Evolutionary conservation across 2,888 invertebrate species (phyloP), one percentile per base, ranked within the genome.

Genomic region (Tenthredo distinguenda): DNA sequence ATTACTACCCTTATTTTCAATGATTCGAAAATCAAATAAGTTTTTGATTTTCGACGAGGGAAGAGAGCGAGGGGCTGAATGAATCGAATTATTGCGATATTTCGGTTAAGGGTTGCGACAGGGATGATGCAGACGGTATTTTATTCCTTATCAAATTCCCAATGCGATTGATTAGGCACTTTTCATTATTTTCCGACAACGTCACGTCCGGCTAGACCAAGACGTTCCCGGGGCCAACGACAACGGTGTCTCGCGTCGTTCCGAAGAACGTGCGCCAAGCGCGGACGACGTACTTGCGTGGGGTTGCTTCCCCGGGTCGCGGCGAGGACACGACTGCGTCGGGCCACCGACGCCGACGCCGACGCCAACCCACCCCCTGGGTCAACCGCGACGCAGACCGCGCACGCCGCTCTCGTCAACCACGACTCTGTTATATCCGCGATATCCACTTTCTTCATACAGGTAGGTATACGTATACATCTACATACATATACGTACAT

Each of bases 251-350:
- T 68, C 21, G 26, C 77, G 55, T 74, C 72, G 43, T 74, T n/a
- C 31, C 50, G 50, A 71, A 31, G 31, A 83, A 68, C 83, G 83
- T 68, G 68, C 83, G 68, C 40, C 21, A 81, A 37, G n/a, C 62
- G 83, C 68, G 65, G 26, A 47, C 68, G 83, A 58, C 10, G 37
- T 62, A 81, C 47, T 68, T 68, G 65, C 83, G 83, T 71, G 47
- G 40, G 86, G 88, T 89, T 88, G 89, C 90, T 89, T 89, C 87
- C 90, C 90, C 89, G 90, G 87, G 89, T 86, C 91, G 90, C 91
- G 91, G 89, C 91, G 90, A 89, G 90, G 89, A 90, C 90, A 90
- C 91, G 90, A 92, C 92, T 92, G 91, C 89, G 90, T 88, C 85
- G 86, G 87, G 86, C 65, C 10, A 74, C 81, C 89, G 87, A 88